These are phyloP conservation scores for Epinephelus awoara DNA, from an alignment of 2,797 vertebrate species.

Conservation along the genomic window DNA sequence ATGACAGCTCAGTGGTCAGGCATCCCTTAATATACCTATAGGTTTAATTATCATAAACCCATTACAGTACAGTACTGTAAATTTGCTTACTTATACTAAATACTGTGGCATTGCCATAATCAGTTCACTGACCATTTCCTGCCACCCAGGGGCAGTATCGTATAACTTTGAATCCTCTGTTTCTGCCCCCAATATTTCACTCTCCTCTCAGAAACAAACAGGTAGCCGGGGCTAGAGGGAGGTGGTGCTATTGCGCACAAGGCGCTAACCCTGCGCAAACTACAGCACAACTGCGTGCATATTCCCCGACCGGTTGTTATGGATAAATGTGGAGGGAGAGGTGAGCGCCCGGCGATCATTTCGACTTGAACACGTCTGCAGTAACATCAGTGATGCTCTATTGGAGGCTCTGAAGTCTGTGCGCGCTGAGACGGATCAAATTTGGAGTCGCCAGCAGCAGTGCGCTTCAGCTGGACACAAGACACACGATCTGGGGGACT, in stretches of 20 bases:
- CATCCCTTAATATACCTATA: no score
- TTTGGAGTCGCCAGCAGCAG: conserved; percentile 62
- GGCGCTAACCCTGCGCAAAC: conserved; percentile 39
- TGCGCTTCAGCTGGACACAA: conserved; percentile 39
- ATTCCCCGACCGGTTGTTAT: conserved; percentile 46
- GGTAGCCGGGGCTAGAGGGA: conserved; percentile 35
- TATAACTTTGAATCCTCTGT: not conserved
- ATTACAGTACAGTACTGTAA: not conserved
- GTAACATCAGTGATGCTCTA: conserved; percentile 23
- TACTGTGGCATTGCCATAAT: no score
- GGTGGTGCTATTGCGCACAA: conserved; percentile 77
- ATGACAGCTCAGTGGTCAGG: no score
- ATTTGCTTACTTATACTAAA: no score
- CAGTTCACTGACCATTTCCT: not conserved
- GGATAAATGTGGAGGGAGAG: conserved; percentile 59
- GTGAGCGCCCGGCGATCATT: conserved; percentile 43
- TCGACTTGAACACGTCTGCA: conserved; percentile 28
- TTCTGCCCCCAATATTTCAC: not conserved
- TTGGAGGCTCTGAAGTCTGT: conserved; percentile 36
- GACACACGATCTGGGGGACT: conserved; percentile 35
- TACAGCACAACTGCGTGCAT: conserved; percentile 33
- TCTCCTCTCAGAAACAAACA: conserved; percentile 19
- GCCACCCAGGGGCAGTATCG: conserved; percentile 59
- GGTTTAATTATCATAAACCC: not conserved
- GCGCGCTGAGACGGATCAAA: conserved; percentile 33